Evolutionary conservation across 2,113 vertebrate genomes (phyloP).

Genomic region (Manacus vitellinus): DNA sequence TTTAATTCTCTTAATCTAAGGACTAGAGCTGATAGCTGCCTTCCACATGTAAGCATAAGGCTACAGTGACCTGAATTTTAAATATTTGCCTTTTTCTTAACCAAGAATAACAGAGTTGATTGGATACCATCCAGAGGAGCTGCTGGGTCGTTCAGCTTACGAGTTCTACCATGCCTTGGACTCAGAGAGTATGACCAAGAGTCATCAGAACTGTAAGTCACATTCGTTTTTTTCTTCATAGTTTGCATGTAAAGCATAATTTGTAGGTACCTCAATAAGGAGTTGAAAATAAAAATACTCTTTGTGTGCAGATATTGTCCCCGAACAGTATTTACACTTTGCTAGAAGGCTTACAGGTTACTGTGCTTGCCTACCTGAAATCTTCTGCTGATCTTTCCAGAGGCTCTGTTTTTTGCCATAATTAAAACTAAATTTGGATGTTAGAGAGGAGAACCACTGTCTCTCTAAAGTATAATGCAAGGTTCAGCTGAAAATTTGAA

Average conservation of each 20-base stretch:
- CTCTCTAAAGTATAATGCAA: neutral
- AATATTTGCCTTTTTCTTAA: neutral
- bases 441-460: neutral
- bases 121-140: constrained; percentile 88
- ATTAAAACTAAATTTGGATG: neutral
- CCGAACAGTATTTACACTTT: neutral
- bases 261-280: neutral
- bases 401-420: neutral
- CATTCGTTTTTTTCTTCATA: neutral
- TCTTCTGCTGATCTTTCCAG: neutral
- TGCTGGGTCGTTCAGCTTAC: constrained; percentile 89
- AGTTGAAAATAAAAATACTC: neutral
- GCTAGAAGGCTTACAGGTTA: neutral
- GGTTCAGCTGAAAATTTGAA: neutral
- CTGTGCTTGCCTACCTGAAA: neutral
- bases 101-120: constrained; percentile 86
- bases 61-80: neutral
- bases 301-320: neutral
- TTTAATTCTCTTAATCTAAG: neutral
- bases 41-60: neutral
- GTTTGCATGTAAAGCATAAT: neutral
- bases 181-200: constrained; percentile 84
- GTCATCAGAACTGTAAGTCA: constrained; percentile 89
- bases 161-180: constrained; percentile 92
- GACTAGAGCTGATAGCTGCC: neutral